A percentile compares a stretch with the other conserved stretches of the same genome.
These are phyloP conservation scores for Drosophila nannoptera DNA, from an alignment of 1,140 invertebrate genomes.

Conservation along the genomic window DNA sequence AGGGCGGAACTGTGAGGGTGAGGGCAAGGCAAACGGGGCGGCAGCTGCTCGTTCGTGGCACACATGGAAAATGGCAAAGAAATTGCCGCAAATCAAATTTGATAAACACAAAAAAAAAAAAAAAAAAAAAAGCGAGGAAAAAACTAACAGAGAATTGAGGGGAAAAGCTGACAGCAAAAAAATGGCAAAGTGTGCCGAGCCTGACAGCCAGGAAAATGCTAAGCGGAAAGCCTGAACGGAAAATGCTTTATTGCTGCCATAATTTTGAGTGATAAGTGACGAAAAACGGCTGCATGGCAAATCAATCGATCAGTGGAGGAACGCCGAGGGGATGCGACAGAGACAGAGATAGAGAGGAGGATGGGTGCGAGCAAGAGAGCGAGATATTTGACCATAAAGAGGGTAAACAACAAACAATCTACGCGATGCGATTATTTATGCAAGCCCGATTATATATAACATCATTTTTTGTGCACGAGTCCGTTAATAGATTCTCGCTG, in stretches of 20 bases:
- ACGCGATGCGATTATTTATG: conserved; percentile 69
- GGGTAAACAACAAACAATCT: conserved; percentile 38
- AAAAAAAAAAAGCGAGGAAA: conserved; percentile 35
- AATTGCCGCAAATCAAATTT: conserved; percentile 76
- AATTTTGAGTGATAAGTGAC: conserved; percentile 77
- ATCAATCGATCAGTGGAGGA: conserved; percentile 57
- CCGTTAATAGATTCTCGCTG: conserved; percentile 57
- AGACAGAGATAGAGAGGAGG: neutral
- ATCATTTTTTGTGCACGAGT: conserved; percentile 52
- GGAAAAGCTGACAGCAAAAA: conserved; percentile 71
- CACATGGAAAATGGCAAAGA: conserved; percentile 73
- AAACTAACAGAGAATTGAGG: conserved; percentile 46
- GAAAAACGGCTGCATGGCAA: conserved; percentile 67
- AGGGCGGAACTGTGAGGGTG: neutral
- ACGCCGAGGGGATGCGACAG: neutral
- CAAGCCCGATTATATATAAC: conserved; percentile 52
- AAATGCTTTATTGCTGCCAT: conserved; percentile 78
- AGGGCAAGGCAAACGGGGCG: conserved; percentile 50
- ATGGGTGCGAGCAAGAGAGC: neutral
- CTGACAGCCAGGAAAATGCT: conserved; percentile 49
- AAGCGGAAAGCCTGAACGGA: conserved; percentile 55
- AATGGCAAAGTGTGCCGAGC: conserved; percentile 74
- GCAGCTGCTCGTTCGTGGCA: conserved; percentile 24
- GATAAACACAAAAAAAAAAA: conserved; percentile 64
- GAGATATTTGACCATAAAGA: conserved; percentile 11